A percentile compares a stretch with the other conserved stretches of the same genome.
These are phyloP conservation scores for Gnatocerus cornutus DNA, from an alignment of 2,888 invertebrate genomes.

Conservation along the genomic window DNA sequence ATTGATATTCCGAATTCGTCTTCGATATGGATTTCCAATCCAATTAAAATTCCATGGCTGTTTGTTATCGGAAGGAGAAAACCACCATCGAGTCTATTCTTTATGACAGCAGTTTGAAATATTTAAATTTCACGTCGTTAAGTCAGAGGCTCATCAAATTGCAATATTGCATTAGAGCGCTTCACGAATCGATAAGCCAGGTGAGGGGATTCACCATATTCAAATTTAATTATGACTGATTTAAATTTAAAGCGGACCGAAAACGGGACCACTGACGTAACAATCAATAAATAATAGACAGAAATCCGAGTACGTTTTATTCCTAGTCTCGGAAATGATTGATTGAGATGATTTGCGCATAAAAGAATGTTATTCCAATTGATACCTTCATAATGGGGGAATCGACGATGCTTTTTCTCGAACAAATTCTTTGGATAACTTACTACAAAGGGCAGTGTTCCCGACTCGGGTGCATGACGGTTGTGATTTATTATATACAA, in stretches of 20 bases:
- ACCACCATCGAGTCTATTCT: slow-evolving; percentile 38
- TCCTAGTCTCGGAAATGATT: slow-evolving; percentile 50
- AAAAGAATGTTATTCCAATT: slow-evolving; percentile 53
- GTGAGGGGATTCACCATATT: slow-evolving; percentile 41
- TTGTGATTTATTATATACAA: slow-evolving; percentile 57
- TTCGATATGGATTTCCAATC: slow-evolving; percentile 49
- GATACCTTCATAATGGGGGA: slow-evolving; percentile 54
- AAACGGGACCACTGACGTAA: slow-evolving; percentile 31
- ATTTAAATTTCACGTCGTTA: slow-evolving; percentile 50
- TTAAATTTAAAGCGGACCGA: slow-evolving; percentile 38
- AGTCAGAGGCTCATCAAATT: slow-evolving; percentile 40
- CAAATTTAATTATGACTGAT: slow-evolving; percentile 44
- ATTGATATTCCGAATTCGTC: slow-evolving; percentile 48
- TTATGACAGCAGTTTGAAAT: slow-evolving; percentile 47
- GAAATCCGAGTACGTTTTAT: slow-evolving; percentile 29
- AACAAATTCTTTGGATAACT: slow-evolving; percentile 13
- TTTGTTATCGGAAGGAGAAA: slow-evolving; percentile 49
- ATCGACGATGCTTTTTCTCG: slow-evolving; percentile 49
- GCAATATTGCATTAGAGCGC: slow-evolving; percentile 41
- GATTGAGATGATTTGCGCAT: slow-evolving; percentile 54
- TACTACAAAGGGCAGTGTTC: slow-evolving; percentile 11
- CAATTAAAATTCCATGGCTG: slow-evolving; percentile 50
- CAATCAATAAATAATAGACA: slow-evolving; percentile 42
- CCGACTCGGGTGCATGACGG: slow-evolving; percentile 51
- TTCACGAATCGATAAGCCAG: slow-evolving; percentile 36